Evolutionary conservation across 2,888 invertebrate genomes (phyloP).

Genomic region (Leucania comma): DNA sequence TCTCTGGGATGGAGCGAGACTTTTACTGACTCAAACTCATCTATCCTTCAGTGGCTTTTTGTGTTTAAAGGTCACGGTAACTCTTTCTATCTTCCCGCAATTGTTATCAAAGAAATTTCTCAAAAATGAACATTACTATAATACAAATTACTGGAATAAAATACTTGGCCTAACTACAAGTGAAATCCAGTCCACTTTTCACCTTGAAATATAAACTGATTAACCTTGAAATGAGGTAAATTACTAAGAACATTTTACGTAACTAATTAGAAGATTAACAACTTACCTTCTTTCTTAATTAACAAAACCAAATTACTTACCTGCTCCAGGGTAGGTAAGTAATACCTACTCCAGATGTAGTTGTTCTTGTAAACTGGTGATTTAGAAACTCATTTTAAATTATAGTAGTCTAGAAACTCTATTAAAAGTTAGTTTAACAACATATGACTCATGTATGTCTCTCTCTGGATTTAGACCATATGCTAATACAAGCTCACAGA

Average conservation of each 20-base stretch:
- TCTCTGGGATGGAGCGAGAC: no score
- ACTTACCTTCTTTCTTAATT: background rate
- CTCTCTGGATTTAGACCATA: constrained; percentile 9
- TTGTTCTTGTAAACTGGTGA: background rate
- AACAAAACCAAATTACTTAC: background rate
- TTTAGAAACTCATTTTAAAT: constrained; percentile 6
- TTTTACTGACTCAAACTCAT: no score
- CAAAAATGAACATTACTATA: background rate
- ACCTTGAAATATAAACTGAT: background rate
- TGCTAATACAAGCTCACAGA: background rate
- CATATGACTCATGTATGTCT: constrained; percentile 9
- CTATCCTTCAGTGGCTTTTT: no score
- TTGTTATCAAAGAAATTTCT: background rate
- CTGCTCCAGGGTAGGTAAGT: background rate
- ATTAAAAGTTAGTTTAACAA: constrained; percentile 36
- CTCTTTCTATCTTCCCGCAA: no score
- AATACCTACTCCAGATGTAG: no score
- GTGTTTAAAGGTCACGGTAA: no score
- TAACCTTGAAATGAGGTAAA: background rate
- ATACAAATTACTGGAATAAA: background rate
- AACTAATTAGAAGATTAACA: constrained; percentile 6
- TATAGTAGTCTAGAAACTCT: constrained; percentile 8
- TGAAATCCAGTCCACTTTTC: background rate
- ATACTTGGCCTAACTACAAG: background rate
- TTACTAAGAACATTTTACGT: constrained; percentile 7